Base-by-base conservation (phyloP, 92 coral and sea anemone genomes). In the Scolanthus callimorphus region DNA sequence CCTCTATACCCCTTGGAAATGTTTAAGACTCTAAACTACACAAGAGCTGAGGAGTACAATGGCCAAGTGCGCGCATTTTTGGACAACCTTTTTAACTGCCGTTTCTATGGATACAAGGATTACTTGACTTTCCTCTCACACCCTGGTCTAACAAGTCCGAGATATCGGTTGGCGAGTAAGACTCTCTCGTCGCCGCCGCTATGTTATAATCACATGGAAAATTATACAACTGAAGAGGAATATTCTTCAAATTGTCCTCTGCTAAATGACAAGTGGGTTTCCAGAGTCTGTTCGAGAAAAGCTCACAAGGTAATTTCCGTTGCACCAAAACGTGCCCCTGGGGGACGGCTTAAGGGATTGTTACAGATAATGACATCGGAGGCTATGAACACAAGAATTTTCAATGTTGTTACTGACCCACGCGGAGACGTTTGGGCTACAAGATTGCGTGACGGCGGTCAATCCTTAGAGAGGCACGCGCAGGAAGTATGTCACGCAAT, bases 121-220 rank as follows among this genome's bases (percentile, higher is more conserved):
- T 83, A 83, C 47, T 49, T 83, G 27, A 65, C 56, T 31, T 83
- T 83, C 49, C 38, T 83, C 21, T 83, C 90, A 6, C 77, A 77
- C 54, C 77, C 83, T 0, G 77, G 83, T 31, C 83, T 77, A 11
- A 63, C 90, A 10, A 60, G 68, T 17, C 75, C 85, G 12, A 85
- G 67, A 27, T 83, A 62, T 61, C 59, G 85, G 57, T 49, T 73
- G 39, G 72, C 90, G 39, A 83, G 90, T 59, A 71, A 57, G 54
- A 71, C 90, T 6, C 60, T 83, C 45, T 78, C 90, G 1, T 65
- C 90, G 17, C 81, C 81, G 22, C 85, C 90, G 21, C 37, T 83
- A 24, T 83, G 85, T 53, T 22, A 45, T 29, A 13, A 39, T 38
- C 57, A 43, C n/a, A 44, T 29, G 17, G 39, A n/a, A 6, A 41